These are phyloP conservation scores for Oegoconia quadripuncta DNA, from an alignment of 2,888 invertebrate species.

Conservation along the genomic window DNA sequence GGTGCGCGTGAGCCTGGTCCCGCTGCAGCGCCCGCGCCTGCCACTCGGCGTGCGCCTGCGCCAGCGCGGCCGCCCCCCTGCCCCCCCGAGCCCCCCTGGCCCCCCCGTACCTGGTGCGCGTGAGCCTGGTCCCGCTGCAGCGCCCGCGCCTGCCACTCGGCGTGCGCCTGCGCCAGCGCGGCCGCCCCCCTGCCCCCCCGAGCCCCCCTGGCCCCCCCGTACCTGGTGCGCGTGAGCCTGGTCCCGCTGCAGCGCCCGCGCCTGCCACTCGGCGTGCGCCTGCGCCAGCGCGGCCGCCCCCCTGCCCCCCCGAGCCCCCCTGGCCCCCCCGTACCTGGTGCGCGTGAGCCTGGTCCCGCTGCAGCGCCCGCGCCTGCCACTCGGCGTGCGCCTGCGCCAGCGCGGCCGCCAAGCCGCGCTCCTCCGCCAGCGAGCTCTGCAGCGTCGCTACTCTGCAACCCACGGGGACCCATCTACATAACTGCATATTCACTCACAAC, in stretches of 20 bases:
- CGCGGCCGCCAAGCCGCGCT: slow-evolving; percentile 86
- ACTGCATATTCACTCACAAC: too few species aligned
- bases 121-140: slow-evolving; percentile 41
- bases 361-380: slow-evolving; percentile 61
- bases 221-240: slow-evolving; percentile 47
- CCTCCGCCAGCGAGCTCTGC: slow-evolving; percentile 87
- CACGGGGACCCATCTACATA: not conserved
- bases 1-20: slow-evolving; percentile 40
- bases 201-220: slow-evolving; percentile 57
- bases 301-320: slow-evolving; percentile 54
- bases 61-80: slow-evolving; percentile 38
- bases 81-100: slow-evolving; percentile 59
- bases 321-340: too few species aligned
- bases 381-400: slow-evolving; percentile 54
- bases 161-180: slow-evolving; percentile 45
- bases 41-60: slow-evolving; percentile 42
- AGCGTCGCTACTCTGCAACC: slow-evolving; percentile 79
- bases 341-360: too few species aligned
- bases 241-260: too few species aligned
- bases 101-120: slow-evolving; percentile 45
- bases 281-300: slow-evolving; percentile 36
- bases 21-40: too few species aligned
- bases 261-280: slow-evolving; percentile 48
- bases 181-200: slow-evolving; percentile 39
- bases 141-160: too few species aligned